Evolutionary conservation across 2,113 vertebrate genomes (phyloP).

Genomic region (Odontophorus gujanensis): DNA sequence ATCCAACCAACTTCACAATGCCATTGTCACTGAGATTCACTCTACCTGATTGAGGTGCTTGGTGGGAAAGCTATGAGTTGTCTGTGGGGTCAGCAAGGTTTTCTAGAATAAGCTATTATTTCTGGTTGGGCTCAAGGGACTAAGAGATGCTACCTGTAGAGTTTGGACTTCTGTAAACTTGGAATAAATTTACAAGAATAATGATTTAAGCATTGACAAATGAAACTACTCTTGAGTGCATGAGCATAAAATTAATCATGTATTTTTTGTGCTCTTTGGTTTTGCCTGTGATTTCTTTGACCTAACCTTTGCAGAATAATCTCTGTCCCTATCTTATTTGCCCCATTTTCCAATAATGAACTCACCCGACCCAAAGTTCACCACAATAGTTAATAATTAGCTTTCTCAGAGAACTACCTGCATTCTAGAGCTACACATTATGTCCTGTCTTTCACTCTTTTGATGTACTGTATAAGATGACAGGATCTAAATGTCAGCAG

Average conservation of each 20-base stretch:
- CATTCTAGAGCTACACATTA: neutral
- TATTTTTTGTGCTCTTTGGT: neutral
- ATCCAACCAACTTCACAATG: neutral
- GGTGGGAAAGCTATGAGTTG: neutral
- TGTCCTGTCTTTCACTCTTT: neutral
- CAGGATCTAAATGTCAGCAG: neutral
- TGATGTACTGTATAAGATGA: neutral
- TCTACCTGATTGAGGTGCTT: neutral
- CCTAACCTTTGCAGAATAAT: neutral
- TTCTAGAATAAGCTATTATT: neutral
- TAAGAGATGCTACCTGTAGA: neutral
- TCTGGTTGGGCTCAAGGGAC: neutral
- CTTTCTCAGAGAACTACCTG: conserved; percentile 8
- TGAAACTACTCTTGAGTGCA: neutral
- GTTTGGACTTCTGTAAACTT: neutral
- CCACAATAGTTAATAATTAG: neutral
- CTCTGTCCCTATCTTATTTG: neutral
- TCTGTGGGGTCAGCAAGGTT: neutral
- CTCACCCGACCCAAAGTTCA: neutral
- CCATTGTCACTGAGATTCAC: neutral
- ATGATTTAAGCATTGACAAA: neutral
- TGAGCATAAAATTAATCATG: neutral
- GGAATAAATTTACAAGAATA: neutral
- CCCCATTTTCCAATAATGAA: neutral
- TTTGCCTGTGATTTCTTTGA: conserved; percentile 4